A percentile compares a stretch with the other conserved stretches of the same genome.
phyloP scores from a whole-genome alignment of 2,797 vertebrate species.

The Epinephelus malabaricus region DNA sequence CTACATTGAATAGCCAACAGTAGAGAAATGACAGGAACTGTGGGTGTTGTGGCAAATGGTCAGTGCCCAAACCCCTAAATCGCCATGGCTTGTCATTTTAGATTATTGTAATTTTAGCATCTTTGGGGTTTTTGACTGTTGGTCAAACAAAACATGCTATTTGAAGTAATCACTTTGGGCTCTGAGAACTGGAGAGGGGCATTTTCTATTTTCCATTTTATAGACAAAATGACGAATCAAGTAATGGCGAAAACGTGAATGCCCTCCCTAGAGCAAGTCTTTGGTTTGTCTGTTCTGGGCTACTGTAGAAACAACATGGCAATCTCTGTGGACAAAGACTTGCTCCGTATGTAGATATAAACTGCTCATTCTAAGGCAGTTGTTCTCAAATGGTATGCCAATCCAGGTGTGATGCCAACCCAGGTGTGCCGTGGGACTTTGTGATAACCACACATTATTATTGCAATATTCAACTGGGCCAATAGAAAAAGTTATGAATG shows the following conservation, averaged over 20 bases:
- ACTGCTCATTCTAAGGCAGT: too few relatives aligned
- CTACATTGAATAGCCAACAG: background rate
- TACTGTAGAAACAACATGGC: too few relatives aligned
- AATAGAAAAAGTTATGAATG: too few relatives aligned
- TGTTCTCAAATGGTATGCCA: too few relatives aligned
- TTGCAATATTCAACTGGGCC: too few relatives aligned
- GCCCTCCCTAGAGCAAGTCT: background rate
- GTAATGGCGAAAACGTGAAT: too few relatives aligned
- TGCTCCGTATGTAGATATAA: too few relatives aligned
- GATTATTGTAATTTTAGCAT: slow-evolving; percentile 7
- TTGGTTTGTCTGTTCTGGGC: too few relatives aligned
- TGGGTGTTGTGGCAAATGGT: slow-evolving; percentile 1
- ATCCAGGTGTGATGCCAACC: too few relatives aligned
- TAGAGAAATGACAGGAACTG: slow-evolving; percentile 11
- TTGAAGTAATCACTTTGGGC: background rate
- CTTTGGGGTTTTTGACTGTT: slow-evolving; percentile 2
- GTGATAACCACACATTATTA: too few relatives aligned
- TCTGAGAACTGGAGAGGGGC: background rate
- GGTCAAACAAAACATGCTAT: background rate
- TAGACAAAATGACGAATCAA: background rate
- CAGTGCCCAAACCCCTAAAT: background rate
- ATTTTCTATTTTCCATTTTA: slow-evolving; percentile 8
- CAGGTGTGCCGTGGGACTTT: too few relatives aligned
- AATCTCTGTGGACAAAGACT: too few relatives aligned
- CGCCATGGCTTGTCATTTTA: background rate